Base-by-base conservation (phyloP, 2,113 vertebrate genomes). In the Ranitomeya imitator region DNA sequence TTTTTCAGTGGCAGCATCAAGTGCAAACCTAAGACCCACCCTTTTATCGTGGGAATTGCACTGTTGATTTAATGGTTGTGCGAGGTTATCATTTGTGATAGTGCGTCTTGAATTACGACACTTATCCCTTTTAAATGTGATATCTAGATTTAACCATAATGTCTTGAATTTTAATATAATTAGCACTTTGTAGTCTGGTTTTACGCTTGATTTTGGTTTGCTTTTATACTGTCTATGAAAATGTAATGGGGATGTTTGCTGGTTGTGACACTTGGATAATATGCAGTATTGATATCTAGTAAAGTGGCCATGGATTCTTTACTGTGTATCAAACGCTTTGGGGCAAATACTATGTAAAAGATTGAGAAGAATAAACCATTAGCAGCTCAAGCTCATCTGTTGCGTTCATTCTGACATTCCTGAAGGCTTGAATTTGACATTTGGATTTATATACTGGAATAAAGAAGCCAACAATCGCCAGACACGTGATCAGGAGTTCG, bases 61-160 rank as follows among this genome's bases (percentile, higher is more conserved):
- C 59, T 67, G 60, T 23, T 26, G 63, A 23, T 19, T 63, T 52
- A 13, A 18, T 10, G 54, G 82, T 51, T 84, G 21, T 67, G 45
- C 21, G 18, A 31, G 51, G 51, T 84, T 69, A 26, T 55, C 2
- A 69, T 65, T 67, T 52, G 9, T 26, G 55, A 84, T 67, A 52
- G 80, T 71, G 51, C 71, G 26, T 69, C 16, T 84, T 65, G 13
- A 31, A 71, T 67, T 13, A 52, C 8, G 5, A 63, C 82, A 84
- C 63, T 71, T 84, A 55, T 84, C 82, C 82, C 82, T 69, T 45
- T 84, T 69, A n/a, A 84, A 84, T 84, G 84, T 76, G 84, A 85
- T 19, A 51, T 84, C 37, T 84, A 54, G 67, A 61, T 85, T 31
- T 10, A 76, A 74, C 19, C 13, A 60, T n/a, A 60, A 85, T 76